A percentile compares a stretch with the other conserved stretches of the same genome.
These are phyloP conservation scores for Lapara coniferarum DNA, from an alignment of 2,888 invertebrate species.

Conservation along the genomic window DNA sequence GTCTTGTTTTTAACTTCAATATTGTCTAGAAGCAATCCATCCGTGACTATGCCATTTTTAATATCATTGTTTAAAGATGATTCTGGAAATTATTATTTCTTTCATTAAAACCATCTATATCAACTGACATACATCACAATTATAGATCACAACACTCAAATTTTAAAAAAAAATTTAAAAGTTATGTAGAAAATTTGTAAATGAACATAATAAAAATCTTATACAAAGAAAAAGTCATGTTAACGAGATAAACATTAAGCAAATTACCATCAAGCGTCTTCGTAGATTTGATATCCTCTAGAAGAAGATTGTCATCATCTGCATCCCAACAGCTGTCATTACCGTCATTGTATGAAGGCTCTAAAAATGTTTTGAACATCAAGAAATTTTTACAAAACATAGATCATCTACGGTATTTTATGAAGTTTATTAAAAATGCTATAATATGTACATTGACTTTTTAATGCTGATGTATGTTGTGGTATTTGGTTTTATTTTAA, in stretches of 20 bases:
- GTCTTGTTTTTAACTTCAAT: neutral
- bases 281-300: constrained; percentile 53
- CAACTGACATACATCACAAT: neutral
- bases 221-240: no score
- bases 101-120: neutral
- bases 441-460: no score
- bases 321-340: constrained; percentile 69
- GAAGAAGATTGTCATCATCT: constrained; percentile 64
- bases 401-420: no score
- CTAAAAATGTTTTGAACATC: constrained; percentile 50
- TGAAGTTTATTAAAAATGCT: no score
- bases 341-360: constrained; percentile 49
- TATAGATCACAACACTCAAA: no score
- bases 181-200: no score
- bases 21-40: neutral
- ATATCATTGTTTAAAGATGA: neutral
- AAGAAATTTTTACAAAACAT: no score
- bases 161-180: no score
- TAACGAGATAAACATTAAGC: no score
- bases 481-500: no score
- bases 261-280: constrained; percentile 43
- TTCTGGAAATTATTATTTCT: neutral
- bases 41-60: neutral
- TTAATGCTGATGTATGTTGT: no score
- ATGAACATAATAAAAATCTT: no score